phyloP scores from a whole-genome alignment of 1,140 invertebrate species.

The Mycetomoellerius zeteki region DNA sequence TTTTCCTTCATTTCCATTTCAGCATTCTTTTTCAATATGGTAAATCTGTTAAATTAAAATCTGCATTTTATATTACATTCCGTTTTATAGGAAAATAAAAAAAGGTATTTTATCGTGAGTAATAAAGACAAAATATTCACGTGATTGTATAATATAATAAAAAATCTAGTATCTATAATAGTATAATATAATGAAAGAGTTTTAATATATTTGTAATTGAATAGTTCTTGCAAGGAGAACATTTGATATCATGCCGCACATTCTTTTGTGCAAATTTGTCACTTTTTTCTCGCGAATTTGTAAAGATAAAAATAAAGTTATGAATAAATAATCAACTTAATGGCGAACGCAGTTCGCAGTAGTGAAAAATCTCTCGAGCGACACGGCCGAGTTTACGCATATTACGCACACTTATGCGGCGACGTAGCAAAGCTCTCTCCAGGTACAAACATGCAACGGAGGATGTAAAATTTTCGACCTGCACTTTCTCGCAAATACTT shows the following conservation, averaged over 20 bases:
- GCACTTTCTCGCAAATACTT: conserved; percentile 64
- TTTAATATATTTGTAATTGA: neutral
- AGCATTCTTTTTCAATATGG: neutral
- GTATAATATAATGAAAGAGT: neutral
- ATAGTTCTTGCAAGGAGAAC: neutral
- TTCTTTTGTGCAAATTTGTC: neutral
- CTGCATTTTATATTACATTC: neutral
- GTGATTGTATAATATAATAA: neutral
- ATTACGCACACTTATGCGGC: conserved; percentile 25
- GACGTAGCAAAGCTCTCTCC: neutral
- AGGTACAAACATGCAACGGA: conserved; percentile 14
- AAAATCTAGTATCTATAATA: neutral
- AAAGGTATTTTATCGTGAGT: neutral
- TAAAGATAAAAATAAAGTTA: conserved; percentile 2
- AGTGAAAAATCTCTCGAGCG: conserved; percentile 15
- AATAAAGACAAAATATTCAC: neutral
- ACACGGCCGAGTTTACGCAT: conserved; percentile 20
- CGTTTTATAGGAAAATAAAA: neutral
- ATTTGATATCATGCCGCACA: neutral
- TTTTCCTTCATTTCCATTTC: neutral
- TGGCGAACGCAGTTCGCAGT: neutral
- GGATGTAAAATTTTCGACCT: conserved; percentile 65
- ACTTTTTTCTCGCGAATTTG: too few species aligned
- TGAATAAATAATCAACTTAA: conserved; percentile 36
- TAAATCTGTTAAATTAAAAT: neutral